Evolutionary conservation across 2,797 vertebrate species (phyloP).

Genomic region (Pseudomugil gertrudae): DNA sequence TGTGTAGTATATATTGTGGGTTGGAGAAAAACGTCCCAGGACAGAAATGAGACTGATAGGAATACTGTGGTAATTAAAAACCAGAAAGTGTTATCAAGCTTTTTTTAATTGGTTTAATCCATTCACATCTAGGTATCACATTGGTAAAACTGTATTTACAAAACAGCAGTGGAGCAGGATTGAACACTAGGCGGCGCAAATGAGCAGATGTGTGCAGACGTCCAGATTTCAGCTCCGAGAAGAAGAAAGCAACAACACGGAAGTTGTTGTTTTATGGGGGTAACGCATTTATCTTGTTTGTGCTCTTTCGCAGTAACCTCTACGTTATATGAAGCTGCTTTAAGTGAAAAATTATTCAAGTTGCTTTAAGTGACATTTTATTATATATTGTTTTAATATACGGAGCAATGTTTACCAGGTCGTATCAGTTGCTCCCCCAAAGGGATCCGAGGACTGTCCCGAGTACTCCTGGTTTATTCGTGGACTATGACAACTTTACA

Average conservation of each 20-base stretch:
- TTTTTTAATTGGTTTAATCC: background rate
- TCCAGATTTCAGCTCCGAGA: background rate
- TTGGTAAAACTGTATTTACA: too few relatives aligned
- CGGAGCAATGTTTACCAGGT: constrained; percentile 75
- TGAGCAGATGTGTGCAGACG: background rate
- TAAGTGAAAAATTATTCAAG: background rate
- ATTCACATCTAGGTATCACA: background rate
- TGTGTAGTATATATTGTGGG: background rate
- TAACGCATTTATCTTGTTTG: too few relatives aligned
- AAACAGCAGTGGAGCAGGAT: background rate
- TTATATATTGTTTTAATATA: background rate
- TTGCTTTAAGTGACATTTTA: background rate
- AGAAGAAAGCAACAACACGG: constrained; percentile 44
- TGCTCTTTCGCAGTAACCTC: background rate
- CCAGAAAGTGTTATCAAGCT: constrained; percentile 1
- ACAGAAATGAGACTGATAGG: background rate
- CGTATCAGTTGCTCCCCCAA: constrained; percentile 81
- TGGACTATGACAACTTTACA: constrained; percentile 61
- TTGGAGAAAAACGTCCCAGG: background rate
- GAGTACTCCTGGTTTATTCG: constrained; percentile 78
- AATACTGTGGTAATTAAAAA: background rate
- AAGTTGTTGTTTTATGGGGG: constrained; percentile 13
- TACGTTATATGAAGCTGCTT: background rate
- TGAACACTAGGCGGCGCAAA: constrained; percentile 21
- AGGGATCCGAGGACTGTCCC: constrained; percentile 69